Evolutionary conservation across 2,797 vertebrate genomes (phyloP).

Genomic region (Babyrousa celebensis): DNA sequence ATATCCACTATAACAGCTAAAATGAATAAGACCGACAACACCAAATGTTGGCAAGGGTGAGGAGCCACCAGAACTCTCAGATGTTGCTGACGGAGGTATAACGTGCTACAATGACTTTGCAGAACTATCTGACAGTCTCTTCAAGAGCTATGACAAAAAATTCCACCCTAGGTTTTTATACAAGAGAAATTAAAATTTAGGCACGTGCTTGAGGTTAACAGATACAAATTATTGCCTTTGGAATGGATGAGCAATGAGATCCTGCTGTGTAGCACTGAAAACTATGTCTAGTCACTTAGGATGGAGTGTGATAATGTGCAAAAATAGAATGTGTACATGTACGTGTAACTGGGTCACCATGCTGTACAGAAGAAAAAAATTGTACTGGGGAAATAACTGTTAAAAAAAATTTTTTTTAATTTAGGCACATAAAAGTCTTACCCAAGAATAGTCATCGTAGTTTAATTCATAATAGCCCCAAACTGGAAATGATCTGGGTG

Average conservation of each 20-base stretch:
- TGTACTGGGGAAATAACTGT: no score
- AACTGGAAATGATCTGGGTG: background rate
- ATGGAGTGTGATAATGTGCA: no score
- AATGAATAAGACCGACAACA: background rate
- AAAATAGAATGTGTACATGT: no score
- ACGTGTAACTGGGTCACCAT: no score
- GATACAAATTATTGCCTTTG: no score
- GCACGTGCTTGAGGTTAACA: background rate
- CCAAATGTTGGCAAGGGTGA: background rate
- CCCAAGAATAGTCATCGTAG: background rate
- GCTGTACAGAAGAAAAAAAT: no score
- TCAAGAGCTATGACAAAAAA: background rate
- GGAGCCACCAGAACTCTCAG: background rate
- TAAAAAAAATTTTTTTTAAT: background rate
- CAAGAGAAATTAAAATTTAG: conserved; percentile 1
- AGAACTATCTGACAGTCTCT: background rate
- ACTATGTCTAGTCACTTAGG: no score
- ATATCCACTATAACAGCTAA: background rate
- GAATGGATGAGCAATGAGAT: no score
- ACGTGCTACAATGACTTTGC: background rate
- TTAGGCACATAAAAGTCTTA: background rate
- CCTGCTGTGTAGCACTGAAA: no score
- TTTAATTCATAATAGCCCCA: conserved; percentile 20
- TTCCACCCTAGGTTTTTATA: background rate
- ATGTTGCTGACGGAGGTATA: background rate